Evolutionary conservation across 2,888 invertebrate genomes (phyloP).

Genomic region (Morinoia aosen): DNA sequence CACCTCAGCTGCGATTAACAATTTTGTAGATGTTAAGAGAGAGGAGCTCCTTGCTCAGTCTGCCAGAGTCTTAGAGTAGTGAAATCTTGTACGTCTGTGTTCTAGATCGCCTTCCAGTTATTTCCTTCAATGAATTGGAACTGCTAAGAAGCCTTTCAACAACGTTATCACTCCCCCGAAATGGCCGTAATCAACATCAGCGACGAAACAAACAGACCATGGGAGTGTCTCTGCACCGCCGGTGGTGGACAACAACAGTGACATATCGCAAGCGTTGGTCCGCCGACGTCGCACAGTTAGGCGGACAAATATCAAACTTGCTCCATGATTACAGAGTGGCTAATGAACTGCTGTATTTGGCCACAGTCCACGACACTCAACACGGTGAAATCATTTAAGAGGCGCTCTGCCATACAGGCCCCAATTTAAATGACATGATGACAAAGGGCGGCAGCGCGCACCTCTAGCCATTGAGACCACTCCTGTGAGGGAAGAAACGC

Average conservation of each 20-base stretch:
- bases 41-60: neutral
- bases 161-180: neutral
- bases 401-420: neutral
- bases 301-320: conserved; percentile 42
- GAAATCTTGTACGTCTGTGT: neutral
- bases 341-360: conserved; percentile 51
- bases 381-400: conserved; percentile 34
- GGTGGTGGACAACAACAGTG: neutral
- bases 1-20: neutral
- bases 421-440: conserved; percentile 38
- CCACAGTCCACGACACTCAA: conserved; percentile 30
- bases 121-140: neutral
- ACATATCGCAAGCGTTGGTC: neutral
- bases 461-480: neutral
- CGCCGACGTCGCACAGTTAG: neutral
- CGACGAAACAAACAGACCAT: neutral
- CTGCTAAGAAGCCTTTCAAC: neutral
- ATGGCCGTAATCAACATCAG: neutral
- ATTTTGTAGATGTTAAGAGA: neutral
- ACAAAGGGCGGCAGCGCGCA: neutral
- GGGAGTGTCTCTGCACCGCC: neutral
- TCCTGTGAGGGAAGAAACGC: neutral
- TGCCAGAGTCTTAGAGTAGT: neutral
- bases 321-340: conserved; percentile 40
- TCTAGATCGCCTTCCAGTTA: neutral